Evolutionary conservation across 92 coral and sea anemone species (phyloP), one percentile per base, ranked within the genome.

Genomic region (Phenganax marumi): DNA sequence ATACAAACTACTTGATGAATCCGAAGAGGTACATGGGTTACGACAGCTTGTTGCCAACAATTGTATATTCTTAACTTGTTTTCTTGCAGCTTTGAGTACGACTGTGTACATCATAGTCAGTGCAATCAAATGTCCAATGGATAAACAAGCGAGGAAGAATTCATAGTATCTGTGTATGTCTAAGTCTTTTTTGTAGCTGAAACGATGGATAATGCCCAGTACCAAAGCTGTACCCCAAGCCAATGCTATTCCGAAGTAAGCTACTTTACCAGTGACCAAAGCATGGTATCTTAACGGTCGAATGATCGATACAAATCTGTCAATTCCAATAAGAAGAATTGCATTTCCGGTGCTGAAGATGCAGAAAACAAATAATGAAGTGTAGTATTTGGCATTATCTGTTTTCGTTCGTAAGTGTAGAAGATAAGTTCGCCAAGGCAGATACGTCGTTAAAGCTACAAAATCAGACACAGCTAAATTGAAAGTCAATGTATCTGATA

Each of bases 401-500:
- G 68, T 62, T 43, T n/a, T 33, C 18, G 50, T 76, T 56, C 81
- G 62, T 48, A 25, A 47, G 16, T 54, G 51, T 8, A 76, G 50
- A 54, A 76, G 51, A 23, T 76, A 24, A 18, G 64, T 54, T 52
- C 62, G 5, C 81, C 81, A 76, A 21, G 81, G 81, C 7, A 76
- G 58, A 39, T 54, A 54, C 26, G 81, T 76, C 8, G 64, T 56
- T 13, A 58, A 33, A 14, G 68, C 33, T 12, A 76, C 51, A 11
- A 76, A 39, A 56, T 76, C 81, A n/a, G 81, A 65, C n/a, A 56
- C 23, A 49, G 81, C 62, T 12, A 76, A 50, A 57, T 48, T 76
- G n/a, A 76, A 62, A 11, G 64, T 76, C 68, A 76, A 51, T 76
- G 39, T 54, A 50, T 76, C 81, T 7, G 81, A 76, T 2, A 62